Evolutionary conservation across 1,140 invertebrate species (phyloP).

Genomic region (Conus betulinus): DNA sequence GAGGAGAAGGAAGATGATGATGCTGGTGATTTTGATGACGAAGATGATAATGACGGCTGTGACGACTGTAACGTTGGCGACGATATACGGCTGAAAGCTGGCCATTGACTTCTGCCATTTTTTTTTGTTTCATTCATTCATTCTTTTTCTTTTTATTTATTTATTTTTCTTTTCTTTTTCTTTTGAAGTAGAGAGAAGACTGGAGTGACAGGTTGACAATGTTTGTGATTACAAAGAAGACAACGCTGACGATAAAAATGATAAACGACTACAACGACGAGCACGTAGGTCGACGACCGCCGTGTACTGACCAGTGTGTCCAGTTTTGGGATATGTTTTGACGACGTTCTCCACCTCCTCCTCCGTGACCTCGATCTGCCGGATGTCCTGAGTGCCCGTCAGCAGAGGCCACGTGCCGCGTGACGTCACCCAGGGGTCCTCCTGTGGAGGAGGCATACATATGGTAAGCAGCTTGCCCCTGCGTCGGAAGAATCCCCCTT

Average conservation of each 20-base stretch:
- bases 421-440: not conserved
- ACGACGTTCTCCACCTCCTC: slow-evolving; percentile 94
- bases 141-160: too few species aligned
- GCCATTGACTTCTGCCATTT: too few species aligned
- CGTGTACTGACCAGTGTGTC: slow-evolving; percentile 83
- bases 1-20: too few species aligned
- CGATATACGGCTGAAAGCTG: too few species aligned
- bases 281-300: not conserved
- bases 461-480: too few species aligned
- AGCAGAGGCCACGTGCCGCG: not conserved
- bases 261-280: not conserved
- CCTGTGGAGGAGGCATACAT: not conserved
- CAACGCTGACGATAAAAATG: slow-evolving; percentile 19
- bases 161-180: too few species aligned
- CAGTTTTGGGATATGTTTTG: slow-evolving; percentile 91
- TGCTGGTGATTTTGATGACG: too few species aligned
- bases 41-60: too few species aligned
- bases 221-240: slow-evolving; percentile 17
- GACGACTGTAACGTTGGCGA: too few species aligned
- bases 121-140: too few species aligned
- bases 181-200: not conserved
- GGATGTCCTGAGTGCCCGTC: slow-evolving; percentile 81
- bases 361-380: slow-evolving; percentile 91
- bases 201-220: not conserved
- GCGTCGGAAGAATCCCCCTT: too few species aligned